phyloP scores from a whole-genome alignment of 2,797 vertebrate species.

The Sebastes hubbsi region DNA sequence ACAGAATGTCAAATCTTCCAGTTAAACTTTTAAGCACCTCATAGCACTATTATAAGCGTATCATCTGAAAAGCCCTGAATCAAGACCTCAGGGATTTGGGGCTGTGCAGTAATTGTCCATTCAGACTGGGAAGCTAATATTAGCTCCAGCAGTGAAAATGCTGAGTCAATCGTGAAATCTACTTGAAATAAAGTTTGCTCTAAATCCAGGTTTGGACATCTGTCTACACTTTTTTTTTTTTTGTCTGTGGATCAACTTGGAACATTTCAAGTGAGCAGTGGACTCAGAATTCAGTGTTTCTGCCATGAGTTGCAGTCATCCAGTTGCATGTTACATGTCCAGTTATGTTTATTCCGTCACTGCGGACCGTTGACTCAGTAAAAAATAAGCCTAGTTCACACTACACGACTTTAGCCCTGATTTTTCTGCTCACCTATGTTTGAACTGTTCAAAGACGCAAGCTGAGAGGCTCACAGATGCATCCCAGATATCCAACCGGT shows the following conservation, averaged over 20 bases:
- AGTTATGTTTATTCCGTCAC: too few species aligned
- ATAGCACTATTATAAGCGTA: background rate
- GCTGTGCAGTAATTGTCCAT: background rate
- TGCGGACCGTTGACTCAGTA: too few species aligned
- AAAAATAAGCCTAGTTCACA: too few species aligned
- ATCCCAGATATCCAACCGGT: too few species aligned
- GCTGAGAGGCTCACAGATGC: too few species aligned
- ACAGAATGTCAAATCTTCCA: background rate
- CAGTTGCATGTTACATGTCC: too few species aligned
- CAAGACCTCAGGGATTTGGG: background rate
- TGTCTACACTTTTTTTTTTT: background rate
- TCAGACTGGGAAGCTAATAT: background rate
- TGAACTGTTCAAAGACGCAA: too few species aligned
- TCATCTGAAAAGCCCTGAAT: conserved; percentile 1
- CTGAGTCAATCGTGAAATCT: background rate
- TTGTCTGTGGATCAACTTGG: background rate
- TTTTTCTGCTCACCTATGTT: too few species aligned
- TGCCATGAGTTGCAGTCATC: too few species aligned
- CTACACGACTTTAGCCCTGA: too few species aligned
- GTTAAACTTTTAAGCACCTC: conserved; percentile 10
- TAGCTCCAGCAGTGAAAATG: background rate
- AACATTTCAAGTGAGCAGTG: background rate
- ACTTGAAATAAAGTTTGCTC: background rate
- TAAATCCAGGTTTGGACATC: background rate
- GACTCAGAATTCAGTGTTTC: too few species aligned